These are phyloP conservation scores for Pectinophora gossypiella DNA, from an alignment of 1,140 invertebrate species.

Conservation along the genomic window DNA sequence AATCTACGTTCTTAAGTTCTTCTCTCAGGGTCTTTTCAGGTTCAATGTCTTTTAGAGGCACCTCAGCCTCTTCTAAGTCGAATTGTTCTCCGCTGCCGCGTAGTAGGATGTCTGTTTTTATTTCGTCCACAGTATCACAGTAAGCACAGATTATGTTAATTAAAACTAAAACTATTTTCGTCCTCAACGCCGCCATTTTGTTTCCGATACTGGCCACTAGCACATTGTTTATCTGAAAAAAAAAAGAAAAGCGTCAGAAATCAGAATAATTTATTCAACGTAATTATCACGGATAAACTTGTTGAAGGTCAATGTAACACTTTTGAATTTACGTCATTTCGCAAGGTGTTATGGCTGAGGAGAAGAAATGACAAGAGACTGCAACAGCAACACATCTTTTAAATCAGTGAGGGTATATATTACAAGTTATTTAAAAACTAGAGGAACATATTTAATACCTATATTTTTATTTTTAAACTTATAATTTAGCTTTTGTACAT, in stretches of 20 bases:
- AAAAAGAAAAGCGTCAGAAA: not conserved
- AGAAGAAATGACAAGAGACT: too few relatives aligned
- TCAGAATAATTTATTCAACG: too few relatives aligned
- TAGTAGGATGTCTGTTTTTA: constrained; percentile 3
- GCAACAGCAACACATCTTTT: too few relatives aligned
- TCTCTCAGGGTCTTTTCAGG: not conserved
- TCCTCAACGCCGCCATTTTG: not conserved
- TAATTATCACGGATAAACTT: too few relatives aligned
- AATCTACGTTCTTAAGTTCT: not conserved
- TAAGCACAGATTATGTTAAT: not conserved
- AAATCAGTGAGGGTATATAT: too few relatives aligned
- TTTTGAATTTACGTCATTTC: too few relatives aligned
- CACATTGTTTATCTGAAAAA: not conserved
- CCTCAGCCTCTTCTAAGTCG: constrained; percentile 2
- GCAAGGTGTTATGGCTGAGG: too few relatives aligned
- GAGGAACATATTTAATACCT: too few relatives aligned
- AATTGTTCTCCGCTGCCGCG: constrained; percentile 11
- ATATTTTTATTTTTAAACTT: too few relatives aligned
- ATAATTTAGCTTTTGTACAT: too few relatives aligned
- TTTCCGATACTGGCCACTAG: not conserved
- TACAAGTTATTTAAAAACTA: too few relatives aligned
- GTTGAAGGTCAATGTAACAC: too few relatives aligned
- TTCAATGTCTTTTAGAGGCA: not conserved
- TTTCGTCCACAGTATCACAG: not conserved
- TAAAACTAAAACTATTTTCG: not conserved